Conservation (phyloP, 2,888 invertebrate species). For the Tipula helvola region DNA sequence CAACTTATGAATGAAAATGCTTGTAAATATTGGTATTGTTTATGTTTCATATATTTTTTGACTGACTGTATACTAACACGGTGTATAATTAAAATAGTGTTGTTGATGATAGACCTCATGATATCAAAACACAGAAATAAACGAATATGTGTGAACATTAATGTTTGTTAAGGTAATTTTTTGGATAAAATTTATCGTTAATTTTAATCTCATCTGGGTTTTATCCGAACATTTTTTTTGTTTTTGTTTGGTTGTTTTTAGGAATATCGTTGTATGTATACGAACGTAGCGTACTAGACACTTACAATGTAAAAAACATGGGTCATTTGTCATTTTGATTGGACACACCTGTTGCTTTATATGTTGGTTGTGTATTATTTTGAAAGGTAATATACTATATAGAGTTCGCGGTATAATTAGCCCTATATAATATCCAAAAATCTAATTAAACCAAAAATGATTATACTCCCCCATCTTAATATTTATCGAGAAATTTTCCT, state of each 20-base stretch:
- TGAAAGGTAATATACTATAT: neutral
- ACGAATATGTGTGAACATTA: neutral
- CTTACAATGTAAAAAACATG: neutral
- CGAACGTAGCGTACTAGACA: neutral
- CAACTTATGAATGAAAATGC: neutral
- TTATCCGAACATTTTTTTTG: neutral
- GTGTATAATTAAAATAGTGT: neutral
- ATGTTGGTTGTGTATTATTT: neutral
- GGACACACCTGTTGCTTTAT: neutral
- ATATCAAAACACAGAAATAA: neutral
- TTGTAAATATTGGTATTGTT: neutral
- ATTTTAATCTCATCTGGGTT: neutral
- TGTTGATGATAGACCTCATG: neutral
- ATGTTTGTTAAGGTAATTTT: neutral
- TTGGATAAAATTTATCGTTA: neutral
- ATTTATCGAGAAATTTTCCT: neutral
- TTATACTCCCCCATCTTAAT: neutral
- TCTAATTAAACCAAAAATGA: neutral
- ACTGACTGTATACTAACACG: neutral
- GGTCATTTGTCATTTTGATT: constrained; percentile 9
- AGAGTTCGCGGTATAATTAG: neutral
- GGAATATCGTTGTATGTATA: neutral
- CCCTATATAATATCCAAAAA: neutral
- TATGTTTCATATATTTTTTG: neutral
- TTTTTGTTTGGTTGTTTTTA: neutral